Evolutionary conservation across 2,888 invertebrate species (phyloP).

Genomic region (Himalopsyche tibetana): DNA sequence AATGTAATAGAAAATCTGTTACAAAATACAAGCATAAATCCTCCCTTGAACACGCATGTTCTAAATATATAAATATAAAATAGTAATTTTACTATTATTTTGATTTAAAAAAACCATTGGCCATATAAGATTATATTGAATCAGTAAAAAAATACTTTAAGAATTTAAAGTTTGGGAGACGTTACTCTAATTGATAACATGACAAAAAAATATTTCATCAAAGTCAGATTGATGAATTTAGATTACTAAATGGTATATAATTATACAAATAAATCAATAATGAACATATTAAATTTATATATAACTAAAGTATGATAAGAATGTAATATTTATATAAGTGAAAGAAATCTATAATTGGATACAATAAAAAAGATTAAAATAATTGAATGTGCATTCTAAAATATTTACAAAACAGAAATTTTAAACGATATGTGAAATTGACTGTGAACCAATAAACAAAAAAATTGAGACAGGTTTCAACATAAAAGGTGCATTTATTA

Average conservation of each 20-base stretch:
- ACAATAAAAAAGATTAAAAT: neutral
- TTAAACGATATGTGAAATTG: constrained; percentile 5
- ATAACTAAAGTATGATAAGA: too few species aligned
- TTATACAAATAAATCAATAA: neutral
- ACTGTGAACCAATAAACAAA: neutral
- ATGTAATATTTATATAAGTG: neutral
- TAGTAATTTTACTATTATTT: too few species aligned
- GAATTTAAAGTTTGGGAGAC: too few species aligned
- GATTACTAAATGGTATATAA: neutral
- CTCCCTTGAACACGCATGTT: too few species aligned
- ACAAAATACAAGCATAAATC: too few species aligned
- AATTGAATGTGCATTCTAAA: constrained; percentile 4
- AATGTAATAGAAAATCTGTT: too few species aligned
- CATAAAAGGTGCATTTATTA: neutral
- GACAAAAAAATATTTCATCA: neutral
- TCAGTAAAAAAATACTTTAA: too few species aligned
- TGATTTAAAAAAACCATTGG: too few species aligned
- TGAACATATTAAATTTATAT: neutral
- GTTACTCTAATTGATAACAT: neutral
- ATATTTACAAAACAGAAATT: constrained; percentile 12
- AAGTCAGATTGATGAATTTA: neutral
- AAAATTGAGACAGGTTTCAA: neutral
- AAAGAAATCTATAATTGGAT: neutral
- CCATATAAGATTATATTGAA: too few species aligned
- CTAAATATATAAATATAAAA: too few species aligned